Conservation (phyloP, 2,113 vertebrate genomes). For the Tragelaphus scriptus region DNA sequence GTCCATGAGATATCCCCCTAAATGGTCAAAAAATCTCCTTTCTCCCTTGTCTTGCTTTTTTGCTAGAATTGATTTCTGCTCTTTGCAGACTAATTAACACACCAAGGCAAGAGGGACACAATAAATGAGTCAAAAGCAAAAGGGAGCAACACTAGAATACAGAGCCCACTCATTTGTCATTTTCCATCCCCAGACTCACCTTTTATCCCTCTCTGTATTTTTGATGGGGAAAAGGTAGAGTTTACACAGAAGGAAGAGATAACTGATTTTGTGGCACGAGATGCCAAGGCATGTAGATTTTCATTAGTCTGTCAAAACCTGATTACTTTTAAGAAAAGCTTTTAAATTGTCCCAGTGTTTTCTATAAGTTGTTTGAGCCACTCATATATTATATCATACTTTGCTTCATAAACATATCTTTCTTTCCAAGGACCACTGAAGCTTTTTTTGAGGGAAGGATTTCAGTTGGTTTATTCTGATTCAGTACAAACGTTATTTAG, state of each 20-base stretch:
- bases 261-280: background rate
- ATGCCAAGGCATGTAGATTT: background rate
- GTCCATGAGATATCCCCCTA: no score
- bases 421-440: background rate
- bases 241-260: background rate
- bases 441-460: background rate
- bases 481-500: background rate
- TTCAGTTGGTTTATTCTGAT: slow-evolving; percentile 18
- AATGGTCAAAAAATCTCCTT: background rate
- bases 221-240: background rate
- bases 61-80: background rate
- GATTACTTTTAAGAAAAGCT: background rate
- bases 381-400: background rate
- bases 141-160: background rate
- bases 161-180: background rate
- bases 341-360: background rate
- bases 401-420: background rate
- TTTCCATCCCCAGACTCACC: background rate
- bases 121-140: background rate
- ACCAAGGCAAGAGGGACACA: background rate
- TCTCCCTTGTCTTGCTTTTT: background rate
- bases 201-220: background rate
- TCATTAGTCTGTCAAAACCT: background rate
- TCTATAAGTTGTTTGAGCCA: background rate
- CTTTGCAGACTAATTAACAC: background rate